Evolutionary conservation across 2,888 invertebrate species (phyloP).

Genomic region (Ptychoptera albimana): DNA sequence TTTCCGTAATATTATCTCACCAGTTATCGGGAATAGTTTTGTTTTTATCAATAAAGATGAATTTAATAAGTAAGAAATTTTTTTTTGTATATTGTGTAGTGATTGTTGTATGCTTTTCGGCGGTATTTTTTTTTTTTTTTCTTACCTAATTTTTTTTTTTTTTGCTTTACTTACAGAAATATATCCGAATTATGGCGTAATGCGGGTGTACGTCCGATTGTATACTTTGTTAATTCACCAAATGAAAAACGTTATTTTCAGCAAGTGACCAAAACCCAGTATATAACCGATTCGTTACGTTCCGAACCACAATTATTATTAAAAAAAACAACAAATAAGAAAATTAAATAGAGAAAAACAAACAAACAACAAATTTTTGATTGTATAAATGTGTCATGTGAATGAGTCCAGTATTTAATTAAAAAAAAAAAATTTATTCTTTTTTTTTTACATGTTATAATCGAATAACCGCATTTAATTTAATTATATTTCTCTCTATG

Average conservation of each 20-base stretch:
- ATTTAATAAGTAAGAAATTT: slow-evolving; percentile 25
- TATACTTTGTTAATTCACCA: slow-evolving; percentile 30
- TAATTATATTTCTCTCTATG: no score
- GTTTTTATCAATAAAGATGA: slow-evolving; percentile 30
- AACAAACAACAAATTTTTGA: no score
- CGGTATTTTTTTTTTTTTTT: background rate
- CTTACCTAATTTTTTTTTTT: slow-evolving; percentile 5
- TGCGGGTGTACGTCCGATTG: slow-evolving; percentile 29
- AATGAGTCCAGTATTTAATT: no score
- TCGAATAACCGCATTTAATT: no score
- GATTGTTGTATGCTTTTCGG: no score
- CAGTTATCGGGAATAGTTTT: slow-evolving; percentile 28
- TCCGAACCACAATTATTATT: slow-evolving; percentile 29
- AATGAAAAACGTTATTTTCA: slow-evolving; percentile 32
- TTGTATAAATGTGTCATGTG: no score
- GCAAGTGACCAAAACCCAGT: slow-evolving; percentile 30
- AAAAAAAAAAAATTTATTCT: no score
- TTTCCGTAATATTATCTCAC: slow-evolving; percentile 28
- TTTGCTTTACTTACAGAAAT: slow-evolving; percentile 22
- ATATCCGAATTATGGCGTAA: slow-evolving; percentile 30
- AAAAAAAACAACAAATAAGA: slow-evolving; percentile 12
- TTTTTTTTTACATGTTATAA: no score
- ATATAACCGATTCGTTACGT: slow-evolving; percentile 29
- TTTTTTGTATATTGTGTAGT: background rate
- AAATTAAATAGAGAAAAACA: no score